Evolutionary conservation across 2,113 vertebrate genomes (phyloP).

Genomic region (Rhipidura dahli): DNA sequence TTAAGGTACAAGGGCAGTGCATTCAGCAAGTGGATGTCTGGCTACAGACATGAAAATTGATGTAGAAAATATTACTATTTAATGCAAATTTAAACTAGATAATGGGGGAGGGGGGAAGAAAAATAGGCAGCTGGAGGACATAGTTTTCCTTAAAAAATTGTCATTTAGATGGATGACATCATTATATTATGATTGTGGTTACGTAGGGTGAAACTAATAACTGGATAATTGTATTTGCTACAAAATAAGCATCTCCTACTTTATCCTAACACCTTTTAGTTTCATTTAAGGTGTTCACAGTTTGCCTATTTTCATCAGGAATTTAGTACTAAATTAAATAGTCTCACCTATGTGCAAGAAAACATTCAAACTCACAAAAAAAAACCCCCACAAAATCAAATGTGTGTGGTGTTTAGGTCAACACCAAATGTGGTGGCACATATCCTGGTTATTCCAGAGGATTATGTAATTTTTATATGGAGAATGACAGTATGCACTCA

Average conservation of each 20-base stretch:
- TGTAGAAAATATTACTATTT: background rate
- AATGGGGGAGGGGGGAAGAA: background rate
- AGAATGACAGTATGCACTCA: background rate
- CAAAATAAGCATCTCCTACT: background rate
- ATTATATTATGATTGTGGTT: background rate
- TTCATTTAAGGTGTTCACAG: background rate
- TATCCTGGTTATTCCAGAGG: background rate
- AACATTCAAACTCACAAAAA: background rate
- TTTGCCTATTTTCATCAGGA: background rate
- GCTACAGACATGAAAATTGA: background rate
- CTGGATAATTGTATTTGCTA: background rate
- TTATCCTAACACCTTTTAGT: background rate
- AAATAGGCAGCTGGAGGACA: background rate
- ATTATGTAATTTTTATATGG: background rate
- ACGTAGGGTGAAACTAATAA: background rate
- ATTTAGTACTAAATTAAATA: background rate
- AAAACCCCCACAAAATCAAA: background rate
- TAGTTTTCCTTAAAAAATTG: background rate
- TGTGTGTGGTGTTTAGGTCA: background rate
- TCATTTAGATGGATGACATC: background rate
- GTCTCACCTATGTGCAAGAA: background rate
- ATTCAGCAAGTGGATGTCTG: background rate
- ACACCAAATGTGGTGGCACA: background rate
- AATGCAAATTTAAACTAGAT: background rate
- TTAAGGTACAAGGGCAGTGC: background rate